Conservation (phyloP, 2,797 vertebrate species). For the Tympanoctomys barrerae region DNA sequence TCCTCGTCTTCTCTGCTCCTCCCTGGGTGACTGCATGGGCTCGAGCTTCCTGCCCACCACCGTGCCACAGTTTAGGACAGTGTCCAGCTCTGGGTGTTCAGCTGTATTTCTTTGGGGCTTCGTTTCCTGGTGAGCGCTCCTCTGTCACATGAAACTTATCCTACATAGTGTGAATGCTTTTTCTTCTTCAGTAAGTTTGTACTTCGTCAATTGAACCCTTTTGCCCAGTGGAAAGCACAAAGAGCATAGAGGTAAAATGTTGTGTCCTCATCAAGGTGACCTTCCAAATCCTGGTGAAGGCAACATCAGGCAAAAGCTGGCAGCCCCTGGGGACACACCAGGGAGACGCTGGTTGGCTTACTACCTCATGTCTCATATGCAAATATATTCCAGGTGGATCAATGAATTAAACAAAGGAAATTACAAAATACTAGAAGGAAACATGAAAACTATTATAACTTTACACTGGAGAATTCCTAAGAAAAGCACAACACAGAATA, state of each 20-base stretch:
- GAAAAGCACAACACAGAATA: not conserved
- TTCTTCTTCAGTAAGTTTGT: not conserved
- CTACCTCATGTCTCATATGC: not conserved
- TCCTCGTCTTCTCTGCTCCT: too few species aligned
- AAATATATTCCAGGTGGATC: conserved; percentile 60
- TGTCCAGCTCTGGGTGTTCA: not conserved
- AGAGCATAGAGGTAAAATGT: not conserved
- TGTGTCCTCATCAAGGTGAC: not conserved
- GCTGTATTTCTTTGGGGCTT: not conserved
- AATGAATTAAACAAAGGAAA: conserved; percentile 19
- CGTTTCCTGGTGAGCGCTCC: not conserved
- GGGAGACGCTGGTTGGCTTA: not conserved
- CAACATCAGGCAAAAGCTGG: not conserved
- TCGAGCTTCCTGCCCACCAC: not conserved
- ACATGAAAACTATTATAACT: not conserved
- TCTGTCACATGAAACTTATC: not conserved
- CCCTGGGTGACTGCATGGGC: fast-evolving
- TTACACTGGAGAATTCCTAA: not conserved
- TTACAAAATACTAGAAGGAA: conserved; percentile 30
- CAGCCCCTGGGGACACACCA: not conserved
- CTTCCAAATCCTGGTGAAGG: not conserved
- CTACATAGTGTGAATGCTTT: not conserved
- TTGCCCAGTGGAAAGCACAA: not conserved
- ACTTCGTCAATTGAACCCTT: not conserved
- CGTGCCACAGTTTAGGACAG: too few species aligned